Conservation (phyloP, 2,888 invertebrate species). For the Idaea dimidiata region DNA sequence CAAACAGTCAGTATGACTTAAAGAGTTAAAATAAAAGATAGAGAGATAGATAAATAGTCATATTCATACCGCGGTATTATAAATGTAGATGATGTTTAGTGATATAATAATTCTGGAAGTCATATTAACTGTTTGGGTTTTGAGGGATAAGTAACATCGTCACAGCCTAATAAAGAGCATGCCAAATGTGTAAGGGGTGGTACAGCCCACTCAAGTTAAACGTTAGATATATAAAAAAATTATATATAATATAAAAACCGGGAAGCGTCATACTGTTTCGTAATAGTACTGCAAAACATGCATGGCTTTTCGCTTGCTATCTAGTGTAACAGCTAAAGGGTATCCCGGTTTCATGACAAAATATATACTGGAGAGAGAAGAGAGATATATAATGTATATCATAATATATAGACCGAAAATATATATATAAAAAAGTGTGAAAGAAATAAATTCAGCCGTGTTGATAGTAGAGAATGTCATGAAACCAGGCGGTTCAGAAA, state of each 20-base stretch:
- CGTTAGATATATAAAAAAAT: conserved; percentile 36
- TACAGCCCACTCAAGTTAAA: conserved; percentile 58
- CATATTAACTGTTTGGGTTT: conserved; percentile 77
- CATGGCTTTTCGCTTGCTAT: conserved; percentile 54
- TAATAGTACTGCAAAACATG: conserved; percentile 61
- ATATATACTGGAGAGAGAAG: conserved; percentile 31
- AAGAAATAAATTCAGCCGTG: conserved; percentile 30
- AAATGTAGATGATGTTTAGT: conserved; percentile 57
- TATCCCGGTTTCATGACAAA: conserved; percentile 65
- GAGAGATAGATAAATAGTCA: conserved; percentile 71
- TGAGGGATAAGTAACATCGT: conserved; percentile 77
- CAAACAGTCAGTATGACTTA: conserved; percentile 81
- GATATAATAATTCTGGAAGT: conserved; percentile 53
- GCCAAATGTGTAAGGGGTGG: conserved; percentile 64
- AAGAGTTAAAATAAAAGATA: conserved; percentile 71
- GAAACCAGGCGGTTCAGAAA: conserved; percentile 60
- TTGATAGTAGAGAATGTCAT: conserved; percentile 52
- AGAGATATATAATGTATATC: conserved; percentile 26
- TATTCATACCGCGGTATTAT: conserved; percentile 77
- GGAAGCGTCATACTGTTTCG: conserved; percentile 71
- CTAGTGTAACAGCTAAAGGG: conserved; percentile 44
- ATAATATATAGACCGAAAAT: conserved; percentile 23
- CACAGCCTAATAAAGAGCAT: conserved; percentile 75
- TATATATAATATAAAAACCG: conserved; percentile 39
- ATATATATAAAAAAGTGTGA: conserved; percentile 26